Conservation (phyloP, 1,140 invertebrate species). For the Ylistrum balloti region DNA sequence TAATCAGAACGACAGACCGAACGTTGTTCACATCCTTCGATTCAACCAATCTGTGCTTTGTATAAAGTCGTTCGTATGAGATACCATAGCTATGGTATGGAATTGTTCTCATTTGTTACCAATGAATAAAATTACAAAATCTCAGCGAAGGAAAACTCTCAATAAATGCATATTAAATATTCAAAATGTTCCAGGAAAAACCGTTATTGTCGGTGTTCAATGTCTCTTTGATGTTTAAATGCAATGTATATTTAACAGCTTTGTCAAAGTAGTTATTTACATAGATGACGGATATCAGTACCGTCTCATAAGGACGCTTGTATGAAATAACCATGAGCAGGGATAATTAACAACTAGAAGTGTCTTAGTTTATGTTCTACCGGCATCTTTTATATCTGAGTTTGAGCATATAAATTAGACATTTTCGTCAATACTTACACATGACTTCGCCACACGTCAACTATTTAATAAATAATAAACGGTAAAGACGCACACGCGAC, state of each 20-base stretch:
- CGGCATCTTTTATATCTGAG: slow-evolving; percentile 1
- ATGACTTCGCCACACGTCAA: slow-evolving; percentile 30
- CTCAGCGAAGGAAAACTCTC: background rate
- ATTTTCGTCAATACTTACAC: slow-evolving; percentile 39
- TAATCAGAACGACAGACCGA: background rate
- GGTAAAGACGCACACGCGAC: slow-evolving; percentile 1
- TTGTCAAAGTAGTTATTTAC: background rate
- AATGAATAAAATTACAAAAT: background rate
- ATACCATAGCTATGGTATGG: background rate
- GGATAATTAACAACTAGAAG: background rate
- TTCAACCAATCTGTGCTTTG: background rate
- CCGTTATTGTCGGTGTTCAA: background rate
- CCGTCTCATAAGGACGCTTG: background rate
- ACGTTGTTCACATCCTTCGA: background rate
- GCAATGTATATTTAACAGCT: background rate
- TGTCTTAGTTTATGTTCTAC: background rate
- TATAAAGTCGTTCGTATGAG: background rate
- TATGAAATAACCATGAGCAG: background rate
- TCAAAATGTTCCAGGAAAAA: background rate
- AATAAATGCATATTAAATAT: background rate
- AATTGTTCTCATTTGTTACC: background rate
- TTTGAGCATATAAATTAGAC: slow-evolving; percentile 35
- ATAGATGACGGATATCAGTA: background rate
- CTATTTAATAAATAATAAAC: background rate
- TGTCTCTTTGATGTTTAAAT: background rate